These are phyloP conservation scores for Echinometra lucunter DNA, from an alignment of 53 echinoderm and acorn worm genomes.

Conservation along the genomic window DNA sequence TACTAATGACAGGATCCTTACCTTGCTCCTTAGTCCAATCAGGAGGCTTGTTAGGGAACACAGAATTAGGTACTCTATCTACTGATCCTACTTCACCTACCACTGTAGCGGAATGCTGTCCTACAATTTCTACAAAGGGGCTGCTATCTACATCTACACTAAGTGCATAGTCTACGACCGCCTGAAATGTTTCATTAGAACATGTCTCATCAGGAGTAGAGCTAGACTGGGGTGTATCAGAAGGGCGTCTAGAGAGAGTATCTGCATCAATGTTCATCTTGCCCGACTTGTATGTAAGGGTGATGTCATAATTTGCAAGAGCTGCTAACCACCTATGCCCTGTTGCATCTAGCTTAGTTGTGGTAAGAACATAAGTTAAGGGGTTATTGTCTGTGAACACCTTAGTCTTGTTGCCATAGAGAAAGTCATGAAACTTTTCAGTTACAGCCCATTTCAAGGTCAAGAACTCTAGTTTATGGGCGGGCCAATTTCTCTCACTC, in stretches of 20 bases:
- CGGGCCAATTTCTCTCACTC: constrained; percentile 62
- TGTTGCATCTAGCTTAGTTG: constrained; percentile 73
- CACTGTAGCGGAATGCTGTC: neutral
- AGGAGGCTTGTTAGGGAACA: neutral
- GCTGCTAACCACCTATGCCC: neutral
- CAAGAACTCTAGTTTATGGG: constrained; percentile 72
- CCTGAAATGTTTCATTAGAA: constrained; percentile 10
- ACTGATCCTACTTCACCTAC: neutral
- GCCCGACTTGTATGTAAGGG: neutral
- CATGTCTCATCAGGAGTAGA: neutral
- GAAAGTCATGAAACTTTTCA: constrained; percentile 73
- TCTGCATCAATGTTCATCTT: neutral
- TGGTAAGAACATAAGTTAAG: constrained; percentile 67
- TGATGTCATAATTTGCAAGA: neutral
- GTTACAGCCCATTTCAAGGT: constrained; percentile 78
- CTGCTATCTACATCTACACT: constrained; percentile 39
- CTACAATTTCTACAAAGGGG: constrained; percentile 39
- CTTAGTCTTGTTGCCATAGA: constrained; percentile 69
- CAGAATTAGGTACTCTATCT: too few relatives aligned
- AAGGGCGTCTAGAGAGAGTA: neutral
- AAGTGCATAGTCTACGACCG: neutral
- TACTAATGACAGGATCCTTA: constrained; percentile 30
- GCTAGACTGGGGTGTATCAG: neutral
- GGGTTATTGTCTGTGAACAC: constrained; percentile 76
- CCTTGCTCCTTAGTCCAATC: constrained; percentile 50